Evolutionary conservation across 2,888 invertebrate genomes (phyloP).

Genomic region (Drosophila recens): DNA sequence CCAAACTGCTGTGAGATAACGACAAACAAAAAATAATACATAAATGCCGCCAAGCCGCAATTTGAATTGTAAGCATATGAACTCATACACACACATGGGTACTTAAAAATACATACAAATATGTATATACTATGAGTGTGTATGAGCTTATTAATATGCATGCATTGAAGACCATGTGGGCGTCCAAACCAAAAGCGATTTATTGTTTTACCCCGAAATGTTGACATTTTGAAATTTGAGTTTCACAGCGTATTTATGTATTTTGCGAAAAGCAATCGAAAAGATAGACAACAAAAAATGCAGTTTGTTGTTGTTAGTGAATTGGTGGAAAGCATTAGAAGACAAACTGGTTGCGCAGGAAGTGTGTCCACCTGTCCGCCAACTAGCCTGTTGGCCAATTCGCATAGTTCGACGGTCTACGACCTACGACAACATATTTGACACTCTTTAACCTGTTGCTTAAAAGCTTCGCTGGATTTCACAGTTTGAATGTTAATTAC

Average conservation of each 20-base stretch:
- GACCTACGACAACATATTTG: constrained; percentile 73
- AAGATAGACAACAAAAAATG: constrained; percentile 25
- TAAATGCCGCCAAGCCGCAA: constrained; percentile 64
- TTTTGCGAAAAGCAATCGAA: constrained; percentile 28
- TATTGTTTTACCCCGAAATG: constrained; percentile 39
- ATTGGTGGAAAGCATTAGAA: constrained; percentile 51
- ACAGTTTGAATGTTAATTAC: constrained; percentile 2
- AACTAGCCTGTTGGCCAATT: constrained; percentile 67
- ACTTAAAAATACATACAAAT: constrained; percentile 30
- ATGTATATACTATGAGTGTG: not conserved
- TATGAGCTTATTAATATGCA: constrained; percentile 18
- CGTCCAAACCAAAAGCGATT: constrained; percentile 46
- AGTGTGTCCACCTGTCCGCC: constrained; percentile 62
- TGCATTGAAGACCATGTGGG: constrained; percentile 48
- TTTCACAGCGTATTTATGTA: constrained; percentile 37
- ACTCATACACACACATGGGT: constrained; percentile 6
- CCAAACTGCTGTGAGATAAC: constrained; percentile 44
- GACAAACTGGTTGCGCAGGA: constrained; percentile 69
- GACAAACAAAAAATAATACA: constrained; percentile 36
- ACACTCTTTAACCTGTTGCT: constrained; percentile 57
- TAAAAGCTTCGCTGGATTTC: constrained; percentile 9
- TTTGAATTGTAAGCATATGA: constrained; percentile 55
- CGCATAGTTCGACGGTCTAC: constrained; percentile 71
- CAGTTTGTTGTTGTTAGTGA: constrained; percentile 28
- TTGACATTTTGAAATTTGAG: constrained; percentile 57